Evolutionary conservation across 2,113 vertebrate species (phyloP).

Genomic region (Saccopteryx leptura): DNA sequence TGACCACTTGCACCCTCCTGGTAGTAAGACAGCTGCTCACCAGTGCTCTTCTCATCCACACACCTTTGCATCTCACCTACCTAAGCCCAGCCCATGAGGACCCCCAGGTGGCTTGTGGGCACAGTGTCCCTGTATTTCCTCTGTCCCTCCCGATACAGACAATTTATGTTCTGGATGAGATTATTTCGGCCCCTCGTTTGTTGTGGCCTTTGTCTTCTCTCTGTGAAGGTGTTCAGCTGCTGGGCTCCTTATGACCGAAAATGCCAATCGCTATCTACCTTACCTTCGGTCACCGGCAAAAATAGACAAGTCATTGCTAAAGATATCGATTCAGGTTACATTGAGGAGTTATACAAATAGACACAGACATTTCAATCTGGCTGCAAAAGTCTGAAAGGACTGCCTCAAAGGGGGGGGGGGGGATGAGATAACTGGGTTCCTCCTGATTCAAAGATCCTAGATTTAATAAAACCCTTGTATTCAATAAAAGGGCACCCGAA

Average conservation of each 20-base stretch:
- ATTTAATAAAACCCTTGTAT: background rate
- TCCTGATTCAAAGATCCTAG: background rate
- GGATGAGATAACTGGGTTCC: background rate
- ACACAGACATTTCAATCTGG: background rate
- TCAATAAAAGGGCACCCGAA: background rate
- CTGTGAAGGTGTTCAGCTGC: background rate
- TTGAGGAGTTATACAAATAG: background rate
- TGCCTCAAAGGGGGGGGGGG: background rate
- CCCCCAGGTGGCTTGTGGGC: background rate
- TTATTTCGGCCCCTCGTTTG: background rate
- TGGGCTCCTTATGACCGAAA: background rate
- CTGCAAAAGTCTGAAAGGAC: background rate
- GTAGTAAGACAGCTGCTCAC: background rate
- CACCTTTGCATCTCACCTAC: background rate
- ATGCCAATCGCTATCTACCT: background rate
- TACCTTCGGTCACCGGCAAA: background rate
- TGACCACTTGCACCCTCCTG: fast-evolving
- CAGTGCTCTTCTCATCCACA: fast-evolving
- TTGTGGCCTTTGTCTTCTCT: background rate
- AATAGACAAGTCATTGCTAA: background rate
- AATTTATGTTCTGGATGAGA: background rate
- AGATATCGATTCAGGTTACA: background rate
- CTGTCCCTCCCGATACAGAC: fast-evolving
- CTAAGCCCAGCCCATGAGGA: background rate
- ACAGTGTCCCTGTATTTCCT: fast-evolving